Conservation (phyloP, 2,888 invertebrate genomes). For the Camponotus fellah region DNA sequence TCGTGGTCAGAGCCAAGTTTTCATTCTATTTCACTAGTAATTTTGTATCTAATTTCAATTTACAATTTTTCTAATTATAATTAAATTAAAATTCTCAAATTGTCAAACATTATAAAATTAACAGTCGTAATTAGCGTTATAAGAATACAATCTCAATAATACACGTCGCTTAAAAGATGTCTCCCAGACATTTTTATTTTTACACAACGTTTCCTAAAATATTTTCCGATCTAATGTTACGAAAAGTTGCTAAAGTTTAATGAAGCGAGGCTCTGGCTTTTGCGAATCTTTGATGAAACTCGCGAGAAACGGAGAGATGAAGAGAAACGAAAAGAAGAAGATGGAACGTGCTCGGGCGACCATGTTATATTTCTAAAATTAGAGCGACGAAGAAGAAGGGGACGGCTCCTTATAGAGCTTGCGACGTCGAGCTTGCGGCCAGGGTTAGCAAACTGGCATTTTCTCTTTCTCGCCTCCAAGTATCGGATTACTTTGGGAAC, state of each 20-base stretch:
- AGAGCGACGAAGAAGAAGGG: constrained; percentile 81
- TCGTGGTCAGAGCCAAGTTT: background rate
- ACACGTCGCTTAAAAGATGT: background rate
- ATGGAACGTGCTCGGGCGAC: constrained; percentile 54
- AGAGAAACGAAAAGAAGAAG: constrained; percentile 36
- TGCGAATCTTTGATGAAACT: background rate
- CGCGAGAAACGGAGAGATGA: constrained; percentile 16
- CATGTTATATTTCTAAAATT: constrained; percentile 82
- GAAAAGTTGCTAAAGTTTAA: background rate
- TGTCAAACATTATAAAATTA: background rate
- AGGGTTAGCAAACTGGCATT: constrained; percentile 81
- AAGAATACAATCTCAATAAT: background rate
- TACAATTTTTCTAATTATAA: background rate
- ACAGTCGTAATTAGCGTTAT: too few species aligned
- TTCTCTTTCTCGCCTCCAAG: constrained; percentile 73
- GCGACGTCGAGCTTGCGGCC: constrained; percentile 81
- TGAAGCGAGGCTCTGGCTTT: background rate
- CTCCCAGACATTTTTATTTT: background rate
- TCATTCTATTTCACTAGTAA: background rate
- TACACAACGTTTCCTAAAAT: background rate
- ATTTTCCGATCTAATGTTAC: constrained; percentile 10
- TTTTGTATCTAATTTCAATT: background rate
- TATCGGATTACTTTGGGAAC: constrained; percentile 80
- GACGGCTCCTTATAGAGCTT: constrained; percentile 84
- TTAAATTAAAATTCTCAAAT: background rate